A percentile compares a stretch with the other conserved stretches of the same genome.
Conservation (phyloP, 2,888 invertebrate genomes). For the Tachina fera region DNA sequence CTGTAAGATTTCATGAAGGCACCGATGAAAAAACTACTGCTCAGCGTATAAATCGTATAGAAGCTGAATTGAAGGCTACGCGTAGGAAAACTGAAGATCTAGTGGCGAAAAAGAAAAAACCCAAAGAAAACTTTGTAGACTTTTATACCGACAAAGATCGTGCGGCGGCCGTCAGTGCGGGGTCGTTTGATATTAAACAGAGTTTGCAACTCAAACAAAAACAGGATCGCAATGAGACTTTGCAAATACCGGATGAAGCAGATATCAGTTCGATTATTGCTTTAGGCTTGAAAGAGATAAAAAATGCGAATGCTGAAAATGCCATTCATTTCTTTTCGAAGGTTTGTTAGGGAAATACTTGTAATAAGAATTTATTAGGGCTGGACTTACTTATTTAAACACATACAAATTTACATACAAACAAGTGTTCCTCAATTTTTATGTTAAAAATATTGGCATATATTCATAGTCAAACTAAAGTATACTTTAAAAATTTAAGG, state of each 20-base stretch:
- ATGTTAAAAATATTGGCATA: no score
- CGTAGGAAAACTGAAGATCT: conserved; percentile 78
- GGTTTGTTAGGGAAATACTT: conserved; percentile 82
- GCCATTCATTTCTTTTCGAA: conserved; percentile 91
- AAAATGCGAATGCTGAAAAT: conserved; percentile 88
- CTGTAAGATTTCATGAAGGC: conserved; percentile 73
- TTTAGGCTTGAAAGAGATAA: conserved; percentile 90
- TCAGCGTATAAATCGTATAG: conserved; percentile 77
- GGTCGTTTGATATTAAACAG: conserved; percentile 92
- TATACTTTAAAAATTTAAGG: no score
- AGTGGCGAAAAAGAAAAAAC: conserved; percentile 79
- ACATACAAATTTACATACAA: no score
- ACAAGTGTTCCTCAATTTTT: no score
- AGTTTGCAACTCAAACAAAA: conserved; percentile 91
- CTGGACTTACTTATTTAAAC: no score
- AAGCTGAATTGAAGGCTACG: conserved; percentile 76
- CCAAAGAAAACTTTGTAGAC: conserved; percentile 86
- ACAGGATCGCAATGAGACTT: conserved; percentile 88
- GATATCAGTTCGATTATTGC: conserved; percentile 90
- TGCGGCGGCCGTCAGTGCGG: conserved; percentile 92
- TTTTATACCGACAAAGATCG: conserved; percentile 95
- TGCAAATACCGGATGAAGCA: conserved; percentile 90
- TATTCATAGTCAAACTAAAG: no score
- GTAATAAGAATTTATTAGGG: background rate
- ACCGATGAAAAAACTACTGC: conserved; percentile 59